phyloP scores from a whole-genome alignment of 2,888 invertebrate genomes.

The Crossocerus cetratus region DNA sequence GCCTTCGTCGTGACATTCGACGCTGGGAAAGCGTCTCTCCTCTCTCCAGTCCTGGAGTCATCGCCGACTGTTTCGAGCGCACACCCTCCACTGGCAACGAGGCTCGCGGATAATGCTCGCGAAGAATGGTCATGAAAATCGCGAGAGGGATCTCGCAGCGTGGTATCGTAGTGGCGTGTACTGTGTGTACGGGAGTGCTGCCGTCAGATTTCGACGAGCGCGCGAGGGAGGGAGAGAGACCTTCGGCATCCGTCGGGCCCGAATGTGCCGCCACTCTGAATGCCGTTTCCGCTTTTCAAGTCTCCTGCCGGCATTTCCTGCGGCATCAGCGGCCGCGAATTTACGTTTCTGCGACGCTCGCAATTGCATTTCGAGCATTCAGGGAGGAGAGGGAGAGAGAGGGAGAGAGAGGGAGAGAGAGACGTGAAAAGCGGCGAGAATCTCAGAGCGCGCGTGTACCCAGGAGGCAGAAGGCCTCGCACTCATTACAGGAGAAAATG shows the following conservation, averaged over 20 bases:
- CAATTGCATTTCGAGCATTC: slow-evolving; percentile 33
- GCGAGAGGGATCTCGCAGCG: neutral
- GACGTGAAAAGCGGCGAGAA: slow-evolving; percentile 13
- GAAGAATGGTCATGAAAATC: neutral
- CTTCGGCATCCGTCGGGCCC: no score
- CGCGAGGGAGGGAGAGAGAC: no score
- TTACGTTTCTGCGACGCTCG: slow-evolving; percentile 33
- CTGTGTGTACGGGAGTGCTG: no score
- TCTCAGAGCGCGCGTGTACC: neutral
- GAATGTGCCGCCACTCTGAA: neutral
- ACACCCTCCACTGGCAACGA: no score
- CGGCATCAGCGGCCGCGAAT: slow-evolving; percentile 29
- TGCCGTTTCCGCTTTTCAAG: slow-evolving; percentile 20
- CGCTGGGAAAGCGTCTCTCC: no score
- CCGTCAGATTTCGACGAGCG: no score
- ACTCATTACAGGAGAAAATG: neutral
- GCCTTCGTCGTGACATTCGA: no score
- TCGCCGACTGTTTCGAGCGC: no score
- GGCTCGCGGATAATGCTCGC: neutral
- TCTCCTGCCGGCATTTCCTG: slow-evolving; percentile 18
- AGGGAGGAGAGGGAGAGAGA: neutral
- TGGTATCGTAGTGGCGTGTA: neutral
- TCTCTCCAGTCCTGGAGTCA: no score
- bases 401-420: slow-evolving; percentile 6
- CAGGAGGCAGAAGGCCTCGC: neutral